These are phyloP conservation scores for Agonopterix alstromeriana DNA, from an alignment of 2,888 invertebrate genomes.

Conservation along the genomic window DNA sequence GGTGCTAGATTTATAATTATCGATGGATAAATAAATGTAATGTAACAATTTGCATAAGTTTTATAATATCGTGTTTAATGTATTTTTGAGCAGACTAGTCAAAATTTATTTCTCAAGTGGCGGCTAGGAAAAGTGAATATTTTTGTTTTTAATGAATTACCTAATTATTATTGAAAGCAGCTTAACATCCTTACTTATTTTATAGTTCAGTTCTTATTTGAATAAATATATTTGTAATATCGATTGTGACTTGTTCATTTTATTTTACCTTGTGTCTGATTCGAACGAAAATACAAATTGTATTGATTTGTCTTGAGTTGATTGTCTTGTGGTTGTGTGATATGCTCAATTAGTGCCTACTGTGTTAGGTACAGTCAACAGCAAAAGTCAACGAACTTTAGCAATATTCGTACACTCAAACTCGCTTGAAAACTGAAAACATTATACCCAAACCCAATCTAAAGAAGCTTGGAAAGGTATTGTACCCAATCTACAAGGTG, in stretches of 20 bases:
- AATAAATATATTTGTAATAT: conserved; percentile 75
- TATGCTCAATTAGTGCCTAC: no score
- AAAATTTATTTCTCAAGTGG: conserved; percentile 55
- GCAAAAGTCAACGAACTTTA: no score
- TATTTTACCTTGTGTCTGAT: background rate
- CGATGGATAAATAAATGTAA: background rate
- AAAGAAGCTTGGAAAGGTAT: no score
- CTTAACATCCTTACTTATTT: conserved; percentile 63
- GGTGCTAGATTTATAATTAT: conserved; percentile 43
- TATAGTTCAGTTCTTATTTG: conserved; percentile 64
- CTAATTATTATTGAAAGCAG: conserved; percentile 48
- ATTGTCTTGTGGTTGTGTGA: no score
- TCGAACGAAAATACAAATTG: no score
- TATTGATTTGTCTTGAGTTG: no score
- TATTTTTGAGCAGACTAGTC: conserved; percentile 39
- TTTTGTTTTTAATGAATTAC: conserved; percentile 34
- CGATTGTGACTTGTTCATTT: conserved; percentile 15
- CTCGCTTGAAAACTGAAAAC: no score
- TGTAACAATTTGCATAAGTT: background rate
- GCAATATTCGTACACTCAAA: no score
- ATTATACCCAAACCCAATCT: no score
- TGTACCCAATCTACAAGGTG: no score
- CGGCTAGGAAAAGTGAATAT: conserved; percentile 29
- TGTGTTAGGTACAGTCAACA: no score
- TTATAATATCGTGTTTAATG: conserved; percentile 9